A percentile compares a stretch with the other conserved stretches of the same genome.
phyloP scores from a whole-genome alignment of 2,113 vertebrate genomes.

The Cricetomys ansorgei region DNA sequence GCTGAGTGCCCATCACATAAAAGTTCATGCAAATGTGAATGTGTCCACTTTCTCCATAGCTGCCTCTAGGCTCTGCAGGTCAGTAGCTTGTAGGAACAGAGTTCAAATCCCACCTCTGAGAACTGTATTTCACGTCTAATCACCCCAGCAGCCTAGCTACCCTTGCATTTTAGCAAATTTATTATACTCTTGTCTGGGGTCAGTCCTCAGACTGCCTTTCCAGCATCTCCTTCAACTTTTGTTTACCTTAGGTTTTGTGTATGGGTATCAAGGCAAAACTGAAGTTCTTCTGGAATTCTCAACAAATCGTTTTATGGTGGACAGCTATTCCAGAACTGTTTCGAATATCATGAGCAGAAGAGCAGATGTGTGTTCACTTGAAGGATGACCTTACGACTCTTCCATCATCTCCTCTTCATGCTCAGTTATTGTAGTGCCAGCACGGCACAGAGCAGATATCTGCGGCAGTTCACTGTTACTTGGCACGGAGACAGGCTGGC shows the following conservation, averaged over 20 bases:
- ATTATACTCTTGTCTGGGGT: neutral
- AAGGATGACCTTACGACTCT: neutral
- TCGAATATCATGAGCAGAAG: neutral
- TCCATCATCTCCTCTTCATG: neutral
- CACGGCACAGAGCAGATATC: neutral
- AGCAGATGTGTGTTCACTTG: neutral
- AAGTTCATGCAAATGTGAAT: neutral
- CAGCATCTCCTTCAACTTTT: neutral
- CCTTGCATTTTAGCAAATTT: neutral
- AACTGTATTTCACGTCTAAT: neutral
- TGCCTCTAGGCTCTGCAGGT: neutral
- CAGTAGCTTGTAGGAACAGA: neutral
- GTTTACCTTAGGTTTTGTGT: conserved; percentile 22
- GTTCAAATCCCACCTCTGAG: neutral
- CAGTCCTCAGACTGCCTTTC: neutral
- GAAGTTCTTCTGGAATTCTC: neutral
- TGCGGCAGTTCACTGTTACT: conserved; percentile 5
- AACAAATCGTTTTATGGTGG: neutral
- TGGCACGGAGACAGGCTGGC: conserved; percentile 5
- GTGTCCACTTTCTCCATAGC: neutral
- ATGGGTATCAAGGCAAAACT: conserved; percentile 4
- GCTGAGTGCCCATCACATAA: neutral
- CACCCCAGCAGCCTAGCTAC: neutral
- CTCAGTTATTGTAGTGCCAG: neutral
- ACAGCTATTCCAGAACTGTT: neutral